phyloP scores from a whole-genome alignment of 2,888 invertebrate species.

The Galerucella calmariensis region DNA sequence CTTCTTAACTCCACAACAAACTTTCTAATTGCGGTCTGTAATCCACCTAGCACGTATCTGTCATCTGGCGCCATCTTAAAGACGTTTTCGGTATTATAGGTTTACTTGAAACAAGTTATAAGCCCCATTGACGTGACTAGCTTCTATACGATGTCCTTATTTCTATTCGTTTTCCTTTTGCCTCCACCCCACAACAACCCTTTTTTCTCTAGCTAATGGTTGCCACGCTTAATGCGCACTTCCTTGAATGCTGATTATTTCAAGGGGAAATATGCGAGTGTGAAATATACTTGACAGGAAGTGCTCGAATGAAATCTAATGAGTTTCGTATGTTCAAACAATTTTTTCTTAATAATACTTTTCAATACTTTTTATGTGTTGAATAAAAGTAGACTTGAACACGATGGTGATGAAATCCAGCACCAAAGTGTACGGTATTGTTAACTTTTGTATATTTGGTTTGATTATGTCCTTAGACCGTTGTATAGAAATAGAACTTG shows the following conservation, averaged over 20 bases:
- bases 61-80: constrained; percentile 59
- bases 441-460: no score
- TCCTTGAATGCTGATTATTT: constrained; percentile 41
- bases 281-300: no score
- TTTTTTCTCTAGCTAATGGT: constrained; percentile 55
- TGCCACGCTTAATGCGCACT: constrained; percentile 41
- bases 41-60: constrained; percentile 58
- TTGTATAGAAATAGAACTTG: no score
- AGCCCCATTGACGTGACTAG: constrained; percentile 62
- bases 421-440: no score
- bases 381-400: no score
- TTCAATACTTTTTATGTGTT: no score
- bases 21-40: constrained; percentile 55
- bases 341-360: no score
- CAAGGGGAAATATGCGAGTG: no score
- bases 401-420: no score
- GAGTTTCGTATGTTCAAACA: no score
- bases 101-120: constrained; percentile 64
- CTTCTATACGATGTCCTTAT: constrained; percentile 58
- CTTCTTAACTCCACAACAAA: constrained; percentile 48
- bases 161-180: constrained; percentile 40
- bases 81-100: constrained; percentile 57
- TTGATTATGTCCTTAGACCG: no score
- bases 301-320: no score
- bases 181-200: constrained; percentile 48